Base-by-base conservation (phyloP, 37 sponge, comb jelly and placozoan species). In the Lycopodina hypogea region DNA sequence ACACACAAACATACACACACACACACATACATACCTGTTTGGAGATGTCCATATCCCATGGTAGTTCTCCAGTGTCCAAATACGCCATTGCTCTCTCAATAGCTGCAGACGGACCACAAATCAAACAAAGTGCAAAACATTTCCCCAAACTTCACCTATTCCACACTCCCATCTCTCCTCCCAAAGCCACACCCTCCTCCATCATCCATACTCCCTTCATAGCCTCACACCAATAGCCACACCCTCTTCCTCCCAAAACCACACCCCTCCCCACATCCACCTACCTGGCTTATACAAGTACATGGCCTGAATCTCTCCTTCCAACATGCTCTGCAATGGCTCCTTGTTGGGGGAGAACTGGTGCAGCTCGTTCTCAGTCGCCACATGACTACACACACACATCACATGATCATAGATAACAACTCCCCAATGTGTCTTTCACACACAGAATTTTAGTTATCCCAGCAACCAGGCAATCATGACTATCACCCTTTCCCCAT, bases 11-110 rank as follows among this genome's bases (percentile, higher is more conserved):
- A n/a, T n/a, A n/a, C n/a, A n/a, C n/a, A n/a, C n/a, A 23, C 61
- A 23, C 14, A 17, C 61, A 60, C 61, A 60, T 60, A 15, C 61
- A 12, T 60, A 29, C 61, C 23, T 36, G 30, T 30, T 82, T 66
- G 29, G 77, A 88, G n/a, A 88, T 70, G 30, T 93, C 88, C 87
- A 87, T 87, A 73, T 89, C 85, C 95, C 95, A 94, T 19, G 95
- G 95, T 36, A 94, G 92, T 42, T 87, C 86, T 3, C 86, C 86
- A 22, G 88, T 90, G 77, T 90, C 83, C 28, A 87, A 69, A 80
- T 87, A 94, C 24, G 86, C 83, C 77, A 90, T 80, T 53, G 95
- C 95, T 53, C 77, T 81, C 69, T 94, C 95, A 65, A 89, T 83
- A n/a, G 86, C 91, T 91, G 66, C 53, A 76, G 23, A 30, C n/a